Conservation (phyloP, 2,888 invertebrate species). For the Eurois occulta region DNA sequence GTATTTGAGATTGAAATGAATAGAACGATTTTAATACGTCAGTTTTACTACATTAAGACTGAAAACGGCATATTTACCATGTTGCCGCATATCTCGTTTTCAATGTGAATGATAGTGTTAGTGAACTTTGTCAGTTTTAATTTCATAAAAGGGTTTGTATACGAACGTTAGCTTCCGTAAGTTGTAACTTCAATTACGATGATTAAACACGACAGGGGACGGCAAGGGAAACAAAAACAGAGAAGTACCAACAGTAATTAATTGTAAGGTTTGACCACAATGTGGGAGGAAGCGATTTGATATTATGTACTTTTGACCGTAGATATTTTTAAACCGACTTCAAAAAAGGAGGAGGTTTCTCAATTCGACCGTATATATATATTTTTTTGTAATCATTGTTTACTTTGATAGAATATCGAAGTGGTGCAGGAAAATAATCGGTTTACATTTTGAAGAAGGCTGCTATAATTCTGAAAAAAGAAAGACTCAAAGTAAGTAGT, state of each 20-base stretch:
- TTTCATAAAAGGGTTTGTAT: not conserved
- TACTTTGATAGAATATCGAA: not conserved
- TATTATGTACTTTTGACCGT: not conserved
- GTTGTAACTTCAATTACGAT: slow-evolving; percentile 37
- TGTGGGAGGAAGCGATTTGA: not conserved
- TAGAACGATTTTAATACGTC: not conserved
- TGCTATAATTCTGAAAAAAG: not conserved
- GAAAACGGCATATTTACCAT: no score
- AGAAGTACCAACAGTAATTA: slow-evolving; percentile 30
- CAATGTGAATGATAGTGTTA: no score
- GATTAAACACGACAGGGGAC: slow-evolving; percentile 6
- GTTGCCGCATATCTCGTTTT: no score
- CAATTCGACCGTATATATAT: no score
- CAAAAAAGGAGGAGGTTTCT: no score
- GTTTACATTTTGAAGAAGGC: not conserved
- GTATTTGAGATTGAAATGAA: no score
- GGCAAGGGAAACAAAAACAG: slow-evolving; percentile 1
- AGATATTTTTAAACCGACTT: no score
- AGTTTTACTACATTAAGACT: no score
- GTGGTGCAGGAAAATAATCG: not conserved
- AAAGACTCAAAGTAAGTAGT: no score
- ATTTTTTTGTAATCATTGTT: not conserved
- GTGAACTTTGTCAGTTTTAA: not conserved
- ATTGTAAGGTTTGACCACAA: slow-evolving; percentile 31
- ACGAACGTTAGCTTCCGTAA: slow-evolving; percentile 6